Conservation (phyloP, 2,797 vertebrate species). For the Microctenopoma stevenorrisi region DNA sequence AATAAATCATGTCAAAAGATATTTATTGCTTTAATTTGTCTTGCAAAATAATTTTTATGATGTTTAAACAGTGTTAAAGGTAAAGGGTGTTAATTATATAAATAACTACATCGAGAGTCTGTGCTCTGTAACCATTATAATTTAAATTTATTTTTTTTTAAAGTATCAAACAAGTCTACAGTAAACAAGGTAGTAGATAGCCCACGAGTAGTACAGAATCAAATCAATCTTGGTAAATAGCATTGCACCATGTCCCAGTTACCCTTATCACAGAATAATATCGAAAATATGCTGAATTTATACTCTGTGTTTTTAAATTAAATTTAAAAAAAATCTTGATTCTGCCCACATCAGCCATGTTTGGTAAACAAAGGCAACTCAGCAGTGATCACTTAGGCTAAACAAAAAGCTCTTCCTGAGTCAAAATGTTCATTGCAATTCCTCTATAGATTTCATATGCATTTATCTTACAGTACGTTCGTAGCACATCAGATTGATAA, state of each 20-base stretch:
- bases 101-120: not conserved
- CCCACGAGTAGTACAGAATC: slow-evolving; percentile 74
- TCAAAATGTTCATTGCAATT: slow-evolving; percentile 61
- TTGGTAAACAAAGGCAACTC: slow-evolving; percentile 76
- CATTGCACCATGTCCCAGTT: slow-evolving; percentile 79
- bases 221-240: slow-evolving; percentile 66
- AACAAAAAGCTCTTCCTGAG: slow-evolving; percentile 72
- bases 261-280: slow-evolving; percentile 69
- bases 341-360: slow-evolving; percentile 63
- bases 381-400: slow-evolving; percentile 60
- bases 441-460: slow-evolving; percentile 34
- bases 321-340: slow-evolving; percentile 47
- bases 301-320: slow-evolving; percentile 64
- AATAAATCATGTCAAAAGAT: no score
- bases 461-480: slow-evolving; percentile 37
- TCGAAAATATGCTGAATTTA: slow-evolving; percentile 48
- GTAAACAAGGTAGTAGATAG: slow-evolving; percentile 61
- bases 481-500: slow-evolving; percentile 39
- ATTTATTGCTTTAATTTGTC: no score
- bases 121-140: slow-evolving; percentile 51
- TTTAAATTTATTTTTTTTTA: slow-evolving; percentile 74
- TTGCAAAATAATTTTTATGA: not conserved
- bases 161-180: slow-evolving; percentile 72
- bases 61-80: no score
- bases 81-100: not conserved